Percentiles rank a stretch among this genome's conserved stretches.
Conservation (phyloP, 1,140 invertebrate genomes). For the Trypoxylus dichotomus region DNA sequence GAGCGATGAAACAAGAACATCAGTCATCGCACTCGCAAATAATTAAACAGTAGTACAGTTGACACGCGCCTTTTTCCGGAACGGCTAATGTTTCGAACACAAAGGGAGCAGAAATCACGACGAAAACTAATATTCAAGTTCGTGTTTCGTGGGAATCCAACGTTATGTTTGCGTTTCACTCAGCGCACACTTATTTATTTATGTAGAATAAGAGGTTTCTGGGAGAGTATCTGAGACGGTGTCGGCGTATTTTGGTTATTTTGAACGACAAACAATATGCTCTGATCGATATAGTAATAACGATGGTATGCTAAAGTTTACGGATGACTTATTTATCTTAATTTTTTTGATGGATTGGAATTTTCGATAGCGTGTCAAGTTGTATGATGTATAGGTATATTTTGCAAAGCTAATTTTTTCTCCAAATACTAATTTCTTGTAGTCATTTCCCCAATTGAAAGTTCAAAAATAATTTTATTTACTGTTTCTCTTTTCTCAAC, state of each 20-base stretch:
- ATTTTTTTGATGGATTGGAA: too few relatives aligned
- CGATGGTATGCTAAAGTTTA: not conserved
- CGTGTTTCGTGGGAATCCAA: not conserved
- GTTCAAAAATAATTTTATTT: too few relatives aligned
- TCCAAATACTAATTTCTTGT: too few relatives aligned
- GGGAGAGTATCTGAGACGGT: not conserved
- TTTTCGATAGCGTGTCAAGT: too few relatives aligned
- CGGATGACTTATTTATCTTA: too few relatives aligned
- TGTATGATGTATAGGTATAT: too few relatives aligned
- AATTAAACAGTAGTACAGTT: not conserved
- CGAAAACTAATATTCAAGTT: not conserved
- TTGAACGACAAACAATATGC: not conserved
- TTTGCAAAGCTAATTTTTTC: too few relatives aligned
- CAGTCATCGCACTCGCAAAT: not conserved
- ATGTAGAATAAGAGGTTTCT: not conserved
- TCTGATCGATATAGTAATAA: not conserved
- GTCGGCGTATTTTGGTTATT: not conserved
- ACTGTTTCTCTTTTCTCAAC: too few relatives aligned
- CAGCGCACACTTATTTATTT: not conserved
- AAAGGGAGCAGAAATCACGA: not conserved
- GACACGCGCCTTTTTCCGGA: slow-evolving; percentile 13
- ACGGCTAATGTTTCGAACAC: not conserved
- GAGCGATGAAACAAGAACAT: not conserved
- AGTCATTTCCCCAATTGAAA: too few relatives aligned
- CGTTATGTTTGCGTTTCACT: not conserved